phyloP scores from a whole-genome alignment of 2,797 vertebrate genomes.

The Lagodon rhomboides region DNA sequence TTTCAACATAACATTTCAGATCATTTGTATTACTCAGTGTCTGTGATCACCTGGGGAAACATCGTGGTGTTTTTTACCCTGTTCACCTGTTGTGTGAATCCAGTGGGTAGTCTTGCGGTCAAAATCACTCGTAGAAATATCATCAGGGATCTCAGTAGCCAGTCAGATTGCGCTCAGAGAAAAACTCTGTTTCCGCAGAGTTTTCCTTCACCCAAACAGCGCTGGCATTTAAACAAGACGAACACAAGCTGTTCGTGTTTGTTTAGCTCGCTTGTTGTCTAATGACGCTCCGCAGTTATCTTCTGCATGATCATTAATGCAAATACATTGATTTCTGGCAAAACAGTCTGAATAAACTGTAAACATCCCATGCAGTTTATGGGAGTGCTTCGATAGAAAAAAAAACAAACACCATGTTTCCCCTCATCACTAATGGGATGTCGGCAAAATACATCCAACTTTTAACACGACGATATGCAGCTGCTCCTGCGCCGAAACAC shows the following conservation, averaged over 20 bases:
- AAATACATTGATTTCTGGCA: slow-evolving; percentile 52
- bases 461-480: slow-evolving; percentile 8
- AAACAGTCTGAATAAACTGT: slow-evolving; percentile 33
- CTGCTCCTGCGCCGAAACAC: background rate
- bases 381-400: background rate
- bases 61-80: no score
- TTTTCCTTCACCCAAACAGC: slow-evolving; percentile 19
- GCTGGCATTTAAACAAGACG: slow-evolving; percentile 46
- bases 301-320: slow-evolving; percentile 36
- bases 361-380: slow-evolving; percentile 6
- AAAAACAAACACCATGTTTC: background rate
- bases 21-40: no score
- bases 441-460: background rate
- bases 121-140: background rate
- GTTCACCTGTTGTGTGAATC: background rate
- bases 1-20: no score
- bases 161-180: slow-evolving; percentile 26
- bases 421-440: background rate
- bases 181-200: slow-evolving; percentile 10
- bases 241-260: slow-evolving; percentile 49
- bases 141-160: slow-evolving; percentile 11
- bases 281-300: slow-evolving; percentile 49
- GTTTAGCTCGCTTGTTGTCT: slow-evolving; percentile 43
- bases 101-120: background rate
- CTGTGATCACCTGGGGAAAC: no score